Evolutionary conservation across 2,797 vertebrate genomes (phyloP).

Genomic region (Lutjanus argentimaculatus): DNA sequence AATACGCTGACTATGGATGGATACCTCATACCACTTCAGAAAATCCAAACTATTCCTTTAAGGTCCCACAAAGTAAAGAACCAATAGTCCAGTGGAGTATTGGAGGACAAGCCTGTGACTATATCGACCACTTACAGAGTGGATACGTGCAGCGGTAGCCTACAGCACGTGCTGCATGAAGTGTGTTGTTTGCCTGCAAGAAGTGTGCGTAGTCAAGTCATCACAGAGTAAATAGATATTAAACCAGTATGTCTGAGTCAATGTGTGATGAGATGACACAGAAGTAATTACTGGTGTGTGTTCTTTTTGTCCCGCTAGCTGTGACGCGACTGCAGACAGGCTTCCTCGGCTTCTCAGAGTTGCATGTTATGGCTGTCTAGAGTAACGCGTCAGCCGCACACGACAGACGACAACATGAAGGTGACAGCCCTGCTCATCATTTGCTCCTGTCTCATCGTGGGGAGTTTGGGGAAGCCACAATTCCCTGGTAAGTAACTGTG

Average conservation of each 20-base stretch:
- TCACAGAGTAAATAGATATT: slow-evolving; percentile 42
- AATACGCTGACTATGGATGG: too few species aligned
- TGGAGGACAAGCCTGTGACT: background rate
- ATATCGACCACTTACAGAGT: background rate
- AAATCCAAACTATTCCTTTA: too few species aligned
- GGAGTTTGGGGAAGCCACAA: slow-evolving; percentile 57
- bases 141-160: background rate
- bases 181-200: slow-evolving; percentile 11
- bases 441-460: slow-evolving; percentile 64
- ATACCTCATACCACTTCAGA: too few species aligned
- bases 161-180: background rate
- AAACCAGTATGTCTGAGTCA: slow-evolving; percentile 24
- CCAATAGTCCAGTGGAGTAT: background rate
- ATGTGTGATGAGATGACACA: slow-evolving; percentile 34
- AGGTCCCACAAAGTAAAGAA: background rate
- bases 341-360: slow-evolving; percentile 47
- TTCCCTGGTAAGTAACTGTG: slow-evolving; percentile 82
- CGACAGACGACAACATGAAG: slow-evolving; percentile 76
- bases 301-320: slow-evolving; percentile 43
- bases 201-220: slow-evolving; percentile 17
- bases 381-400: slow-evolving; percentile 35
- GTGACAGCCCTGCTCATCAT: slow-evolving; percentile 65
- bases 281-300: slow-evolving; percentile 44
- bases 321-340: slow-evolving; percentile 35
- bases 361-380: slow-evolving; percentile 50